phyloP scores from a whole-genome alignment of 2,113 vertebrate species.

The Odocoileus hemionus region DNA sequence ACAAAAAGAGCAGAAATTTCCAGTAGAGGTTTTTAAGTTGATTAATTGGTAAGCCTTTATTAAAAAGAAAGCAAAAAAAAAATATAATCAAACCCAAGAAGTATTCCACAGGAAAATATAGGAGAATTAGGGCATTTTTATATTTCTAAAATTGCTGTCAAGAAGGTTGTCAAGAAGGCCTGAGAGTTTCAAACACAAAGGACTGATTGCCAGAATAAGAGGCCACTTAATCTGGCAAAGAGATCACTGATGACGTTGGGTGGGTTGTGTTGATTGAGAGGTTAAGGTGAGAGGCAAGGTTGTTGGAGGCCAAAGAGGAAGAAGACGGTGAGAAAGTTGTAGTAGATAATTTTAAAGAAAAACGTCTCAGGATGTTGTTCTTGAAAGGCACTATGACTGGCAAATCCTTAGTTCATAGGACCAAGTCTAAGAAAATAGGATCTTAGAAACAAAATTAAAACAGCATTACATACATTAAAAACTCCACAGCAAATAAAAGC shows the following conservation, averaged over 20 bases:
- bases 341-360: neutral
- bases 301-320: neutral
- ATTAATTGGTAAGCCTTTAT: neutral
- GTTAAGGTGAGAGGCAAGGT: neutral
- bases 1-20: neutral
- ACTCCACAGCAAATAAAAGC: constrained; percentile 57
- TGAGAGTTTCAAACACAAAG: neutral
- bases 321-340: neutral
- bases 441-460: constrained; percentile 63
- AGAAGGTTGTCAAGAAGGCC: neutral
- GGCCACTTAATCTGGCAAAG: neutral
- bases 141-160: neutral
- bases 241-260: neutral
- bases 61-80: constrained; percentile 32
- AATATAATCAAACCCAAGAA: neutral
- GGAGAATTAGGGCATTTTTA: neutral
- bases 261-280: neutral
- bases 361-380: neutral
- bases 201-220: neutral
- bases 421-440: constrained; percentile 31
- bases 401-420: constrained; percentile 3
- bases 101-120: neutral
- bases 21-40: neutral
- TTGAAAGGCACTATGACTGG: neutral
- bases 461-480: constrained; percentile 54